Evolutionary conservation across 2,113 vertebrate species (phyloP).

Genomic region (Ranitomeya variabilis): DNA sequence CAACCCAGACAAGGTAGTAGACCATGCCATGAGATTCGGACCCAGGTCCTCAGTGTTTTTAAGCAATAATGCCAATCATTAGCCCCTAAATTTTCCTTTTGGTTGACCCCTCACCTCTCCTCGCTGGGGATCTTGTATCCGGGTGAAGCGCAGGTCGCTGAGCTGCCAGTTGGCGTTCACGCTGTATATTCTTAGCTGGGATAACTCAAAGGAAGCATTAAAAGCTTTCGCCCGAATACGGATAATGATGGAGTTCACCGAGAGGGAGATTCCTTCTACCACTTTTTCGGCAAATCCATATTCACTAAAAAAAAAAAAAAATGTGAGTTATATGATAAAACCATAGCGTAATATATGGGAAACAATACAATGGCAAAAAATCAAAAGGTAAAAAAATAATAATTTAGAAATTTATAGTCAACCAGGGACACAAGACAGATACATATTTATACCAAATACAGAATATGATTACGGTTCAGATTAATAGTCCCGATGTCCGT

Average conservation of each 20-base stretch:
- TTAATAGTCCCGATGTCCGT: neutral
- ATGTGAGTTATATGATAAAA: neutral
- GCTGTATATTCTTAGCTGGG: conserved; percentile 94
- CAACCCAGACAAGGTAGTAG: neutral
- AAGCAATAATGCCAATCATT: neutral
- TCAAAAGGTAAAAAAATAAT: neutral
- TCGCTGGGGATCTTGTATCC: conserved; percentile 88
- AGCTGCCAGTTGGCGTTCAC: conserved; percentile 94
- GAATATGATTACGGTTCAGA: neutral
- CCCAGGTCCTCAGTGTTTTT: neutral
- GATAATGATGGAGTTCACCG: conserved; percentile 95
- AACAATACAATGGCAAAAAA: neutral
- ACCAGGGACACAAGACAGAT: neutral
- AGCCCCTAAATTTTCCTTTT: neutral
- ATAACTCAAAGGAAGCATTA: conserved; percentile 97
- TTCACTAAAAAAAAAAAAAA: conserved; percentile 78
- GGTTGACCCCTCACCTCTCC: conserved; percentile 81
- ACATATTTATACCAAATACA: conserved; percentile 2
- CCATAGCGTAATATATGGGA: neutral
- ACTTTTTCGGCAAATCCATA: conserved; percentile 99
- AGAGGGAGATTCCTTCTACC: conserved; percentile 94
- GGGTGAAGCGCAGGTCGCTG: conserved; percentile 87
- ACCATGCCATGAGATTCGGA: neutral
- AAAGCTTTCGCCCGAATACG: conserved; percentile 96
- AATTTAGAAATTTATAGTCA: neutral